phyloP scores from a whole-genome alignment of 1,140 invertebrate species.

The Hylyphantes graminicola region DNA sequence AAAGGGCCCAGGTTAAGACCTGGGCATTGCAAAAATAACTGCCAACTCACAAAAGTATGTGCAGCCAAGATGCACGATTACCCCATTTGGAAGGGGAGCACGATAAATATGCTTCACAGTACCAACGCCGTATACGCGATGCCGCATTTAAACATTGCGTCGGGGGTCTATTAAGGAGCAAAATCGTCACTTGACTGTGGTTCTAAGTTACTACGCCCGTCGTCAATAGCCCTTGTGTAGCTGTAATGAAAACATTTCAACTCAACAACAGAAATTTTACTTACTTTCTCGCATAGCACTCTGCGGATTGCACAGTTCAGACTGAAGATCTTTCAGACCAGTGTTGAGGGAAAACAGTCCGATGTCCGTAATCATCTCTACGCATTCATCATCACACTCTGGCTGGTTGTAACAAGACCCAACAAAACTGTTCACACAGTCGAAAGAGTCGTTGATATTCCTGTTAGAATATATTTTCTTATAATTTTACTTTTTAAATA shows the following conservation, averaged over 20 bases:
- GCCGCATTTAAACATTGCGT: too few species aligned
- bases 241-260: not conserved
- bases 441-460: constrained; percentile 24
- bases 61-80: too few species aligned
- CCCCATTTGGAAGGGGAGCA: too few species aligned
- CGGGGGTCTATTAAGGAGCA: too few species aligned
- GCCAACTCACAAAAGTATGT: too few species aligned
- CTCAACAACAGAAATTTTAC: not conserved
- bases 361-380: constrained; percentile 17
- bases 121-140: too few species aligned
- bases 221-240: not conserved
- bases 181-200: too few species aligned
- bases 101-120: too few species aligned
- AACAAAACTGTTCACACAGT: not conserved
- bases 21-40: too few species aligned
- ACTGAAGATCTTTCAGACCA: not conserved
- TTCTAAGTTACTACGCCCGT: too few species aligned
- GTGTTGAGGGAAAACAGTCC: not conserved
- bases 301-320: constrained; percentile 4
- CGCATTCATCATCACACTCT: constrained; percentile 32
- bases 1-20: too few species aligned
- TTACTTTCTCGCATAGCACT: constrained; percentile 26
- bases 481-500: too few species aligned
- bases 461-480: not conserved
- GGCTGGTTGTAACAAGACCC: not conserved